phyloP scores from a whole-genome alignment of 2,113 vertebrate genomes.

The Campylorhamphus procurvoides region DNA sequence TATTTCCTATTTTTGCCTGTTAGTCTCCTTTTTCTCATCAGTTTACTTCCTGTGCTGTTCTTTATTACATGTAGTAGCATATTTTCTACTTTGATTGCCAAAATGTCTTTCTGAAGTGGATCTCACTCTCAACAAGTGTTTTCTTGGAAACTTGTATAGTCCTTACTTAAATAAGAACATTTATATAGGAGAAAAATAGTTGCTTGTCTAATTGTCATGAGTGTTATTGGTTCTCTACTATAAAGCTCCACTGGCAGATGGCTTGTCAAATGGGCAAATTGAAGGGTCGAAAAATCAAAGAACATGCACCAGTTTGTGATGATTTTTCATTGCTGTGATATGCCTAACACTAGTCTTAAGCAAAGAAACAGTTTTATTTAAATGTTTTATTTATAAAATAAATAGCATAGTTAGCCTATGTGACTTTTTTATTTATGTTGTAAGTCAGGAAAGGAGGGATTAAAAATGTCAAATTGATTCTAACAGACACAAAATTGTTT shows the following conservation, averaged over 20 bases:
- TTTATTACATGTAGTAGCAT: neutral
- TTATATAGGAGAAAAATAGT: neutral
- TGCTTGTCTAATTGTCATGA: neutral
- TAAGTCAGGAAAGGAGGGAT: neutral
- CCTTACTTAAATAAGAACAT: neutral
- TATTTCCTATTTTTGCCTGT: neutral
- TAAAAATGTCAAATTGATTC: neutral
- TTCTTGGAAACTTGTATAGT: neutral
- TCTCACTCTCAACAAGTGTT: neutral
- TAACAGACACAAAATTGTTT: neutral
- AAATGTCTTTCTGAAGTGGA: neutral
- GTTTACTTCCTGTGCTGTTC: neutral
- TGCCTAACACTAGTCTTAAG: neutral
- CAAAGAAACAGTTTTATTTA: neutral
- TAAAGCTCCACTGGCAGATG: neutral
- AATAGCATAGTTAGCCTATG: neutral
- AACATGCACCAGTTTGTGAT: neutral
- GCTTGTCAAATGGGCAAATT: neutral
- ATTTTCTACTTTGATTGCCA: neutral
- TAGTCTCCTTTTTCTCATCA: neutral
- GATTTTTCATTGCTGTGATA: neutral
- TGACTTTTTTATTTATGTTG: neutral
- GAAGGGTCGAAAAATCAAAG: neutral
- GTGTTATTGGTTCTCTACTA: neutral
- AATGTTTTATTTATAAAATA: neutral